Percentiles rank a stretch among this genome's conserved stretches.
Conservation (phyloP, 2,113 vertebrate genomes). For the Sclerurus mexicanus region DNA sequence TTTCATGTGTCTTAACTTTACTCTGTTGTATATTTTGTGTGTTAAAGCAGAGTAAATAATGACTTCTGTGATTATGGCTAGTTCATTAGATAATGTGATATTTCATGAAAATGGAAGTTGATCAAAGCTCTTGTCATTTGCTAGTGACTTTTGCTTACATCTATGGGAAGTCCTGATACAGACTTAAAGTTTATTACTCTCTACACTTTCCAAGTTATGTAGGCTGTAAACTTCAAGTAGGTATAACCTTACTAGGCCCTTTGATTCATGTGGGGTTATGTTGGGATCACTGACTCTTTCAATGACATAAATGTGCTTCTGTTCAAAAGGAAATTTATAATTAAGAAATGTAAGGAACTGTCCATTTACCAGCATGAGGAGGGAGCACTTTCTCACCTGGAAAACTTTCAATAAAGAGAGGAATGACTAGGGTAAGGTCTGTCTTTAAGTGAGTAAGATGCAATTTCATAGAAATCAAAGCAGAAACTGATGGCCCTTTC, state of each 20-base stretch:
- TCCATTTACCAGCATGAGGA: background rate
- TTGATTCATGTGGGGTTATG: background rate
- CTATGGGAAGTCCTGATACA: background rate
- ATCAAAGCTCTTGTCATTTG: background rate
- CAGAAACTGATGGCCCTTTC: background rate
- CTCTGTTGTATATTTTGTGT: background rate
- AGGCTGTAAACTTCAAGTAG: background rate
- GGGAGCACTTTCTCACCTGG: background rate
- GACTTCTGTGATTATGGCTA: background rate
- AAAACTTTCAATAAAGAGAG: background rate
- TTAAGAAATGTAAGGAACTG: background rate
- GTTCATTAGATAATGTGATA: background rate
- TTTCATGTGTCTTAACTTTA: background rate
- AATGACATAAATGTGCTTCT: background rate
- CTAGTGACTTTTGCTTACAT: background rate
- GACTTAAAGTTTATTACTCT: background rate
- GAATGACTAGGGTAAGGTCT: background rate
- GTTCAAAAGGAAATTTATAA: background rate
- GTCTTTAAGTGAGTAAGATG: background rate
- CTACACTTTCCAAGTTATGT: background rate
- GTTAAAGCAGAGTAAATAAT: background rate
- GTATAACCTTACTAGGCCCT: background rate
- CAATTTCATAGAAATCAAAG: background rate
- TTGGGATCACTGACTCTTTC: background rate
- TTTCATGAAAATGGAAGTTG: background rate